Base-by-base conservation (phyloP, 2,888 invertebrate species). In the Sarcophaga carnaria region DNA sequence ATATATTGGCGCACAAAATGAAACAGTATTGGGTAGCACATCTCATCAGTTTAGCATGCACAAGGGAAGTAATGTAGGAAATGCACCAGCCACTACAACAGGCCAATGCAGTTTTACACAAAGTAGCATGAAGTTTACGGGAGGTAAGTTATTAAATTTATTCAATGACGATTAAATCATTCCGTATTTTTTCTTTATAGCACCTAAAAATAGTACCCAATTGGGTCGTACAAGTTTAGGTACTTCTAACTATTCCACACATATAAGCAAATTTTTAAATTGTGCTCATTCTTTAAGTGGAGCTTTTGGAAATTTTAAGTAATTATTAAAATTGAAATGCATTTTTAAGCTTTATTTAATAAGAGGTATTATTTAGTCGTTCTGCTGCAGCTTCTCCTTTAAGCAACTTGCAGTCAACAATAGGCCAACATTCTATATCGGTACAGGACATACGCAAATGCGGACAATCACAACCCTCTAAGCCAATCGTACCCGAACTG, bases 401-500 rank as follows among this genome's bases (percentile, higher is more conserved):
- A 60, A 92, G 90, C 45, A 91, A 92, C 12, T 88, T 94, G 17
- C 93, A 94, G 72, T 92, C 91, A 8, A 92, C 92, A 49, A 89
- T 93, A 14, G 91, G 91, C 20, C 91, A 90, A 27, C 92, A 92
- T 80, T 92, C 93, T n/a, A 86, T 90, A 70, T 93, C 93, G 3
- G 89, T 92, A 14, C 93, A 93, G 88, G 93, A 94, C 71, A 92
- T 94, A 2, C 94, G 94, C 60, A 94, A 94, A 54, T 90, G 94
- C 27, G 93, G 94, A 0, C 94, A 94, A 85, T 90, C 92, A 0
- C 95, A 94, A 66, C 95, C 94, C n/a, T 94, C 95, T 0, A 94
- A 96, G 89, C 97, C 97, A 0, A 93, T 97, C 45, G 96, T 96
- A 89, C 98, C 98, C 0, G 97, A 97, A 89, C 95, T 98, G 88